Evolutionary conservation across 2,888 invertebrate genomes (phyloP), one percentile per base, ranked within the genome.

Genomic region (Cosmorhoe ocellata): DNA sequence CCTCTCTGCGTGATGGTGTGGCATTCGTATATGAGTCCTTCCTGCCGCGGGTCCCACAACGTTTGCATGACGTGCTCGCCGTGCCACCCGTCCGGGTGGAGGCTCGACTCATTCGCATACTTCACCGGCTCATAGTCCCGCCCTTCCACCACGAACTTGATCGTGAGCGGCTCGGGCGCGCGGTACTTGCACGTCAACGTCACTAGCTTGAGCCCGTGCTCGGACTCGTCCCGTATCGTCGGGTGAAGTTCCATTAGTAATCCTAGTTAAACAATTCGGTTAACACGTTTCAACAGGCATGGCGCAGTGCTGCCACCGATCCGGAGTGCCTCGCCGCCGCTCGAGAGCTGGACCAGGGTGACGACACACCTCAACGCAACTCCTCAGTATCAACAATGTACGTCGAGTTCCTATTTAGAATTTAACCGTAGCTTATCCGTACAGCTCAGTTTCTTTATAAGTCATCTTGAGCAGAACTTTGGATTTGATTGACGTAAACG

Each of bases 201-300:
- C 22, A 87, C 81, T 36, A 58, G 71, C 48, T 64, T 64, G 13
- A 63, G 59, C 8, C 65, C 58, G 51, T 69, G 60, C 28, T 65
- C 52, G 28, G 61, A 56, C 40, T 61, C 65, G 42, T 80, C 76
- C 53, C 72, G 68, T 55, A 87, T 74, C 51, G 74, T 76, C 34
- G 87, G 86, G 51, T 81, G 83, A 14, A 88, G 81, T 81, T 88
- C 88, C 87, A 88, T 88, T 55, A 84, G 64, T 63, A 87, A 70
- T 61, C 86, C 88, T 88, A 84, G 52, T 50, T 62, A 51, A 58
- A 51, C 43, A 63, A 62, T 58, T 61, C 31, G 33, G 44, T 59
- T 53, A 42, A 56, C 51, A 48, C 28, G 33, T 51, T 58, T 18
- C n/a, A 34, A 22, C 36, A 10, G 18, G 18, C 18, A 18, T 18